A percentile compares a stretch with the other conserved stretches of the same genome.
phyloP scores from a whole-genome alignment of 2,113 vertebrate genomes.

The Carlito syrichta region DNA sequence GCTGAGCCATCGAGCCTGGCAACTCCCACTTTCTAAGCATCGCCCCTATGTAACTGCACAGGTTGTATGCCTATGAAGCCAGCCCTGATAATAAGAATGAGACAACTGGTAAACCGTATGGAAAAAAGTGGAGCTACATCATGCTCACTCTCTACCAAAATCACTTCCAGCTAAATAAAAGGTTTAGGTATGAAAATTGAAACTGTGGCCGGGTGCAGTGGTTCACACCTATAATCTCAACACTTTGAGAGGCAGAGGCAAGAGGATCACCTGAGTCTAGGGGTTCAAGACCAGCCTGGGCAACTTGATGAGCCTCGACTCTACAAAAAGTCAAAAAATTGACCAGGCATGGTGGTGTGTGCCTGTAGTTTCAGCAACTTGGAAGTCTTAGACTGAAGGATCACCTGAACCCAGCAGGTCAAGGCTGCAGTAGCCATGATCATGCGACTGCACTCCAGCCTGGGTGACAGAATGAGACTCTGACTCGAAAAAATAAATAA shows the following conservation, averaged over 20 bases:
- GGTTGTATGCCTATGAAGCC: background rate
- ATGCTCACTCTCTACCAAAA: background rate
- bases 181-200: background rate
- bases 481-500: background rate
- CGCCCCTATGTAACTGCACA: too few relatives aligned
- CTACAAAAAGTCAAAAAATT: background rate
- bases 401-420: background rate
- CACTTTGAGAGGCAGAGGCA: background rate
- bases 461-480: background rate
- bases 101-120: background rate
- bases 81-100: background rate
- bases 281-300: background rate
- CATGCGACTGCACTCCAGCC: background rate
- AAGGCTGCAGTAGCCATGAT: background rate
- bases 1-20: too few relatives aligned
- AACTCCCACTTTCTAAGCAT: too few relatives aligned
- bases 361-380: background rate
- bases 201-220: background rate
- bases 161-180: background rate
- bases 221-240: background rate
- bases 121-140: background rate
- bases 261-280: rapidly evolving
- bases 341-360: rapidly evolving
- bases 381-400: background rate
- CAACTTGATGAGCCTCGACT: background rate